Conservation (phyloP, 1,140 invertebrate species). For the Hermatobates lingyangjiaoensis region DNA sequence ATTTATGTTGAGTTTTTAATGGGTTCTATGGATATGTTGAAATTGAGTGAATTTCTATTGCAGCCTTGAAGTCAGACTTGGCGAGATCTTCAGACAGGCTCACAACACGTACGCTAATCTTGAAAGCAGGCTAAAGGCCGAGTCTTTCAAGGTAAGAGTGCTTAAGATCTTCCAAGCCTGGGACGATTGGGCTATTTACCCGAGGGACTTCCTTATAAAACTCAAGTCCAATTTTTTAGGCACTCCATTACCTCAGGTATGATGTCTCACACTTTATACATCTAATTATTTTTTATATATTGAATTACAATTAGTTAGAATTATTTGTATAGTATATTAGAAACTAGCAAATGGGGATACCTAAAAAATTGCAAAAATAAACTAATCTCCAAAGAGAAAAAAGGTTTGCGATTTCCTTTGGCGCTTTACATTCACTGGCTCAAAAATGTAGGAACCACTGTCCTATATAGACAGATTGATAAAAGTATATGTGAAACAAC, state of each 20-base stretch:
- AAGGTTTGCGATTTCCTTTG: too few relatives aligned
- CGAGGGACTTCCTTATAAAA: slow-evolving; percentile 77
- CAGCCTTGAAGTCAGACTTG: slow-evolving; percentile 71
- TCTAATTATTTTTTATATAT: too few relatives aligned
- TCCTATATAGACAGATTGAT: too few relatives aligned
- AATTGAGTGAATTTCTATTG: slow-evolving; percentile 9
- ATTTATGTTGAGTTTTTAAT: background rate
- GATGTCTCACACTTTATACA: too few relatives aligned
- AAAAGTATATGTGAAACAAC: too few relatives aligned
- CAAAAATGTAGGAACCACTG: too few relatives aligned
- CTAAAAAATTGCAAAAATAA: too few relatives aligned
- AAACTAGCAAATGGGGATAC: too few relatives aligned
- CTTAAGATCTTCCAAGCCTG: slow-evolving; percentile 85
- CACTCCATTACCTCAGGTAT: background rate
- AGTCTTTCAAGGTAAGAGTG: slow-evolving; percentile 92
- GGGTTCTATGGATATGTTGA: background rate
- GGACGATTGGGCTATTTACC: slow-evolving; percentile 96
- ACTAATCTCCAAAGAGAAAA: too few relatives aligned
- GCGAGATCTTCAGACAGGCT: slow-evolving; percentile 71
- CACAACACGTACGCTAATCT: slow-evolving; percentile 57
- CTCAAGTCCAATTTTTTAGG: slow-evolving; percentile 84
- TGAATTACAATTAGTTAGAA: too few relatives aligned
- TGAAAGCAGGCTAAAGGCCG: slow-evolving; percentile 78
- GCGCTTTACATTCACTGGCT: too few relatives aligned
- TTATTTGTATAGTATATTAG: too few relatives aligned